Evolutionary conservation across 2,797 vertebrate species (phyloP).

Genomic region (Channa striata): DNA sequence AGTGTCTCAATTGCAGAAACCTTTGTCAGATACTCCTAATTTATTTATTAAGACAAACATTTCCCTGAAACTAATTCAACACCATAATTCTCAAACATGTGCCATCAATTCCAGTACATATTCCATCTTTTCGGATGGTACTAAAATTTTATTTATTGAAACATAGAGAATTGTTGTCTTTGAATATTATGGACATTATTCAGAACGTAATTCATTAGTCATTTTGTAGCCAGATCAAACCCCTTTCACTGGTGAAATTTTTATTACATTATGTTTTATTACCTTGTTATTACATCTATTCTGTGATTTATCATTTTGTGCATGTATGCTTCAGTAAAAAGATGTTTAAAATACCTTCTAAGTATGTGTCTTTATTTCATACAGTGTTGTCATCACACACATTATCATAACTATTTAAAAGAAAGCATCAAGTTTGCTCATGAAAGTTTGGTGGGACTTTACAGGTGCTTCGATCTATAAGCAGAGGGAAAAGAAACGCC

Average conservation of each 20-base stretch:
- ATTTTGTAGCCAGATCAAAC: constrained; percentile 41
- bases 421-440: constrained; percentile 10
- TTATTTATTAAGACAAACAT: constrained; percentile 73
- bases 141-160: constrained; percentile 82
- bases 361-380: constrained; percentile 70
- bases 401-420: background rate
- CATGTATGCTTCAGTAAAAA: constrained; percentile 78
- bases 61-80: constrained; percentile 35
- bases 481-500: constrained; percentile 75
- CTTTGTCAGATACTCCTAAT: constrained; percentile 49
- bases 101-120: constrained; percentile 14
- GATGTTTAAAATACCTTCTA: constrained; percentile 53
- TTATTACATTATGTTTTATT: constrained; percentile 4
- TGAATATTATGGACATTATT: constrained; percentile 29
- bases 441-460: constrained; percentile 35
- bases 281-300: constrained; percentile 35
- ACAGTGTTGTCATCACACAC: background rate
- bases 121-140: constrained; percentile 36
- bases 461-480: constrained; percentile 56
- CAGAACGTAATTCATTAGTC: constrained; percentile 32
- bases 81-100: constrained; percentile 16
- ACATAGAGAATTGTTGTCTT: constrained; percentile 51
- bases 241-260: constrained; percentile 85
- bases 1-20: constrained; percentile 35
- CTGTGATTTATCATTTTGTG: constrained; percentile 74